Evolutionary conservation across 53 echinoderm and acorn worm species (phyloP), one percentile per base, ranked within the genome.

Genomic region (Holothuria scabra): DNA sequence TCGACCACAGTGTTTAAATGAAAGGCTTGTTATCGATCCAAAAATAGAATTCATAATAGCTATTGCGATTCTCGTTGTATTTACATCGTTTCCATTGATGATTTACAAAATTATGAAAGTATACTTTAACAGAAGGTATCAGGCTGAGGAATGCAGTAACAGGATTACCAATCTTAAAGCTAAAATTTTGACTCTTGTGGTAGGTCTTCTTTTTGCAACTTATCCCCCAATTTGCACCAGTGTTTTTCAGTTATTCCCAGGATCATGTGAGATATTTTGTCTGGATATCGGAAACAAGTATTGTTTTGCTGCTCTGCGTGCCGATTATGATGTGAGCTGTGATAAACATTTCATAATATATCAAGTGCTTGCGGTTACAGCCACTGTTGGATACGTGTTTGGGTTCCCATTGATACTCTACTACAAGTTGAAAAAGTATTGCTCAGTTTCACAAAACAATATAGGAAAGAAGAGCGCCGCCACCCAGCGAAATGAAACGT

Each of bases 221-320:
- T 70, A 70, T 12, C 70, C 70, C 11, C 18, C 70, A 18, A 70
- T 38, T 20, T 70, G 70, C 21, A 20, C 70, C 37, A 70, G 38
- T 14, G 20, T 70, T 4, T 70, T 70, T 19, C 37, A 41, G 12
- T 21, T 70, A n/a, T 70, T 33, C n/a, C 70, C 70, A 2, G 13
- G 5, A 1, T 13, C 41, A 9, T 70, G 70, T 19, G 4, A 70
- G 4, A 19, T 24, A 62, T 70, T 41, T 41, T 41, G n/a, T 41
- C 14, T 48, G 20, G 71, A 71, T 20, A 14, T 46, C 20, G 20
- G 46, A 3, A 19, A 9, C 4, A 41, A 37, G 25, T 41, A 71
- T n/a, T 38, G 71, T n/a, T 23, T 71, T 23, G n/a, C 30, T 10
- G 20, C 16, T 2, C 71, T 71, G 21, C 71, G 71, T 11, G 44